Evolutionary conservation across 2,113 vertebrate genomes (phyloP), one percentile per base, ranked within the genome.

Genomic region (Periophthalmus modestus): DNA sequence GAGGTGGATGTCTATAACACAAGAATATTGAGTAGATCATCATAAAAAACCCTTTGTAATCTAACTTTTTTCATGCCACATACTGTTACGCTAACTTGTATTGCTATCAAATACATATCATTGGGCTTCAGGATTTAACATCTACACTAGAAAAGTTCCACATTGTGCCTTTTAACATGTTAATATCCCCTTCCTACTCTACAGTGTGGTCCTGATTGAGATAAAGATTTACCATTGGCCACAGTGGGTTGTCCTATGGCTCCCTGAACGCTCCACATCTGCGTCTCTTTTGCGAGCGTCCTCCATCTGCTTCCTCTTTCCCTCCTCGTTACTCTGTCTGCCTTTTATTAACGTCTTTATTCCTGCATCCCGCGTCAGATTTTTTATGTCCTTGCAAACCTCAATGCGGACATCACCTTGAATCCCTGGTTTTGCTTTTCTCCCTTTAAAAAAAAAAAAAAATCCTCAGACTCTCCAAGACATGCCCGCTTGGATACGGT

Each of bases 381-480:
- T 68, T n/a, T 28, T 61, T 21, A 57, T 21, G 28, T 73, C 47
- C 71, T 69, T 69, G 54, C 48, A 61, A 47, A 68, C 71, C 58
- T 16, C 3, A 0, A 9, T 43, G 10, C 63, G 71, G 68, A 75
- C 81, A 79, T 68, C 68, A 67, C 79, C 61, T 71, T 76, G 39
- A 68, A n/a, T 68, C 36, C n/a, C 47, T 24, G 23, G 12, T 82
- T 78, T 75, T 70, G 12, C 39, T 79, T 74, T 69, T 66, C 54
- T 43, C 52, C 19, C 19, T 18, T 68, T 15, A n/a, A n/a, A n/a
- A n/a, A n/a, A n/a, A n/a, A n/a, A n/a, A 77, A 75, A 66, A 72
- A 80, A 85, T 81, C 59, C 6, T 66, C 52, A 79, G 73, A 66
- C 77, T 66, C 63, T 84, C 77, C 66, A 68, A 83, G 71, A 85